Evolutionary conservation across 1,140 invertebrate genomes (phyloP), one percentile per base, ranked within the genome.

Genomic region (Batillaria attramentaria): DNA sequence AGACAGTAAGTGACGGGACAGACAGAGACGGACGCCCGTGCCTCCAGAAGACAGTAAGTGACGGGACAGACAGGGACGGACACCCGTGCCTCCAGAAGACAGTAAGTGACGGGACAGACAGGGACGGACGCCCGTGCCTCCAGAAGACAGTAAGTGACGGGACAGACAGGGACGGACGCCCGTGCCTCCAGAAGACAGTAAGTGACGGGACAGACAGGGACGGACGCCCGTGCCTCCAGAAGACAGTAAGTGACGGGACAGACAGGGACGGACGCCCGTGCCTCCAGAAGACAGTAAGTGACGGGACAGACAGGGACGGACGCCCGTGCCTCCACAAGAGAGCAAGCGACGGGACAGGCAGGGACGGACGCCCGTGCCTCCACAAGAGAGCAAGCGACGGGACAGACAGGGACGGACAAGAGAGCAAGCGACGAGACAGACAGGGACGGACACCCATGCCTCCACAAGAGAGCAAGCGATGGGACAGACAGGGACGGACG

Each of bases 221-320:
- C n/a, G n/a, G n/a, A n/a, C n/a, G n/a, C n/a, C n/a, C n/a, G n/a
- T n/a, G n/a, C n/a, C n/a, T n/a, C n/a, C n/a, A n/a, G n/a, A n/a
- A n/a, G n/a, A n/a, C n/a, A n/a, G n/a, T n/a, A n/a, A n/a, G n/a
- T n/a, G n/a, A n/a, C n/a, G n/a, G n/a, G n/a, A n/a, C n/a, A n/a
- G n/a, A n/a, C n/a, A n/a, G n/a, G n/a, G n/a, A n/a, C n/a, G n/a
- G n/a, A n/a, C n/a, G n/a, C n/a, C n/a, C 68, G 50, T 84, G 90
- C 91, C 87, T 87, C 90, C 90, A 84, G 78, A 85, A 6, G 86
- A 87, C 24, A 50, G 60, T 37, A 82, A 81, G 39, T 89, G 24
- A 60, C 6, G 8, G 31, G 57, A 60, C 8, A 60, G 57, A 60
- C 8, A 60, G 57, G 31, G 6, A 60, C 20, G 24, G 20, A 60